Conservation (phyloP, 1,140 invertebrate genomes). For the Agrilus planipennis region DNA sequence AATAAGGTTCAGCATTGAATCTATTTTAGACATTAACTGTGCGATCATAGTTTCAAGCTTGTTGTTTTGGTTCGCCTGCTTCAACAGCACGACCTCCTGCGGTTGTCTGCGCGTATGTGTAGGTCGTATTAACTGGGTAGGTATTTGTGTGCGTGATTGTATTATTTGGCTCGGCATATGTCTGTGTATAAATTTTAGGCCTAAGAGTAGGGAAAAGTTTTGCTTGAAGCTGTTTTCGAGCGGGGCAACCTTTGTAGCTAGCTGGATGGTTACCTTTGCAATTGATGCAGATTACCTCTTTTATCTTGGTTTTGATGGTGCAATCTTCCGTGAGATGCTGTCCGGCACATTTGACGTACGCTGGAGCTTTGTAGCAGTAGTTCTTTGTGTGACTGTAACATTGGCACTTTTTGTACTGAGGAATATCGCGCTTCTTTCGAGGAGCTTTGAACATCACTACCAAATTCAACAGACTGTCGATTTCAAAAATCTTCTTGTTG, state of each 20-base stretch:
- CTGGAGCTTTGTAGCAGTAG: conserved; percentile 21
- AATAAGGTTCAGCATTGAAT: not conserved
- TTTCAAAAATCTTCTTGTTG: conserved; percentile 29
- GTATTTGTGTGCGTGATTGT: too few species aligned
- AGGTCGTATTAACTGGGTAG: too few species aligned
- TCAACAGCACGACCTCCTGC: too few species aligned
- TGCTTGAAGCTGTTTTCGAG: conserved; percentile 13
- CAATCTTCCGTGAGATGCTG: conserved; percentile 13
- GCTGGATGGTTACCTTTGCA: conserved; percentile 28
- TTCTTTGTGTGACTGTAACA: conserved; percentile 28
- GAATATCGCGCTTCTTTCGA: conserved; percentile 18
- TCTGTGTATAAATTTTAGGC: too few species aligned
- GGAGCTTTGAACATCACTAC: conserved; percentile 26
- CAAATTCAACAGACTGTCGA: conserved; percentile 21
- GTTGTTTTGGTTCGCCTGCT: conserved; percentile 5
- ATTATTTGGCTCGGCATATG: too few species aligned
- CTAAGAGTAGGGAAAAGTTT: not conserved
- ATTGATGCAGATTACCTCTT: too few species aligned
- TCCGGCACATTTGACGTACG: conserved; percentile 30
- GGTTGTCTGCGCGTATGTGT: too few species aligned
- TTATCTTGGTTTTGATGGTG: conserved; percentile 19
- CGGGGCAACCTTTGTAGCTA: conserved; percentile 27
- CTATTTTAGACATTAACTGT: not conserved
- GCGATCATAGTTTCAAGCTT: not conserved
- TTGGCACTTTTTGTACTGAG: conserved; percentile 32